Base-by-base conservation (phyloP, 2,797 vertebrate genomes). In the Paguma larvata region DNA sequence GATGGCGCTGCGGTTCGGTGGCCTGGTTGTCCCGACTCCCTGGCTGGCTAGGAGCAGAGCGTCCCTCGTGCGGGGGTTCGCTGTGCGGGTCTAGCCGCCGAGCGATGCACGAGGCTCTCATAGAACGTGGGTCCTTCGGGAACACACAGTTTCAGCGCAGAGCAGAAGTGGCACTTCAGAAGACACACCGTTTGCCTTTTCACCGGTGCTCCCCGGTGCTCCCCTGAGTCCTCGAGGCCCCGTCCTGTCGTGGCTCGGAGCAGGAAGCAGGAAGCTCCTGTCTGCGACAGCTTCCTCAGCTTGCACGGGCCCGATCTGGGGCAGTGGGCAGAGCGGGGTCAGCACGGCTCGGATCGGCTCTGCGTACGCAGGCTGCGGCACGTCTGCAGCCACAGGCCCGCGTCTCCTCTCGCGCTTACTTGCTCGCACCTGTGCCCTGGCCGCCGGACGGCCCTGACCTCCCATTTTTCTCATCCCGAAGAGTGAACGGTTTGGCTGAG, bases 111-210 rank as follows among this genome's bases (percentile, higher is more conserved):
- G 38, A 46, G 6, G 77, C 6, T 19, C 10, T 13, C 19, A 8
- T 38, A 25, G 59, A 72, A 62, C 67, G 18, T 0, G 16, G 38
- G n/a, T 2, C 18, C 30, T 51, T 6, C 41, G 1, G n/a, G 27
- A 53, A 46, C 32, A 23, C 41, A 32, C 63, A 53, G 18, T 30
- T 62, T 78, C 16, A 27, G 30, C n/a, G 16, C 19, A 2, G 27
- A 32, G 25, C 0, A 3, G 19, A 41, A 12, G 44, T 15, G 3
- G 25, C 41, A 2, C 18, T 1, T 12, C 1, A 1, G 3, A 25
- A 53, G 30, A 65, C n/a, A 12, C 27, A 23, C 8, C 0, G 0
- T 11, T 34, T 34, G 9, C 46, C 32, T n/a, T 53, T 46, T 44
- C 19, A 2, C 13, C 78, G n/a, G 3, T 12, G 5, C 38, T 41